These are phyloP conservation scores for Pseudochirops corinnae DNA, from an alignment of 2,797 vertebrate species.

Conservation along the genomic window DNA sequence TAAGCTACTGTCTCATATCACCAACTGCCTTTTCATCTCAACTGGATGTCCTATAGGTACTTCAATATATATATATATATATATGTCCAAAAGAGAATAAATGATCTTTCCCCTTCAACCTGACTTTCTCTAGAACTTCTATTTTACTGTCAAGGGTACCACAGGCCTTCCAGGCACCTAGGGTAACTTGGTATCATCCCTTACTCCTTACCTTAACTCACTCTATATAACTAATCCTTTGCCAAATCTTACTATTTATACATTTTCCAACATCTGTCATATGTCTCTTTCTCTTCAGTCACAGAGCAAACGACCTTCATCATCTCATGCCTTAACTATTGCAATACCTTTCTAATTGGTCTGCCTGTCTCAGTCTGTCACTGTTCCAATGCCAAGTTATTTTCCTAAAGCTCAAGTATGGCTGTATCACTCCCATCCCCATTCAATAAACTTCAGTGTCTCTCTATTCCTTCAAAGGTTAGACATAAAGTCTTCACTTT, in stretches of 20 bases:
- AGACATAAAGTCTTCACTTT: not conserved
- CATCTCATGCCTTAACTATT: not conserved
- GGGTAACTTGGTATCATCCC: not conserved
- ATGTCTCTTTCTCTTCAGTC: not conserved
- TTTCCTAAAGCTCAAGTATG: not conserved
- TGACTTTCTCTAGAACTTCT: not conserved
- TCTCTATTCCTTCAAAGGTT: not conserved
- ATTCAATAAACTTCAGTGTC: not conserved
- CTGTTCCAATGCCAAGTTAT: not conserved
- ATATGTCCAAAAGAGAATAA: not conserved
- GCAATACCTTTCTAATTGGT: not conserved
- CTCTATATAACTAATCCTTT: not conserved
- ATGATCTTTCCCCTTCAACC: not conserved
- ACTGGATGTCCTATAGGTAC: not conserved
- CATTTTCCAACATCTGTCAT: not conserved
- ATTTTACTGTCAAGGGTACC: not conserved
- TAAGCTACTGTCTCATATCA: not conserved
- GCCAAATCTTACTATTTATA: not conserved
- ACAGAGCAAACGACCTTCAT: not conserved
- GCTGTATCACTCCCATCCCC: not conserved
- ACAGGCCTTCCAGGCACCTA: not conserved
- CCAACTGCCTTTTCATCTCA: not conserved
- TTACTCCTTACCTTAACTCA: not conserved
- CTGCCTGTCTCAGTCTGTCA: not conserved
- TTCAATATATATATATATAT: not conserved